Base-by-base conservation (phyloP, 2,113 vertebrate genomes). In the Terrapene triunguis region DNA sequence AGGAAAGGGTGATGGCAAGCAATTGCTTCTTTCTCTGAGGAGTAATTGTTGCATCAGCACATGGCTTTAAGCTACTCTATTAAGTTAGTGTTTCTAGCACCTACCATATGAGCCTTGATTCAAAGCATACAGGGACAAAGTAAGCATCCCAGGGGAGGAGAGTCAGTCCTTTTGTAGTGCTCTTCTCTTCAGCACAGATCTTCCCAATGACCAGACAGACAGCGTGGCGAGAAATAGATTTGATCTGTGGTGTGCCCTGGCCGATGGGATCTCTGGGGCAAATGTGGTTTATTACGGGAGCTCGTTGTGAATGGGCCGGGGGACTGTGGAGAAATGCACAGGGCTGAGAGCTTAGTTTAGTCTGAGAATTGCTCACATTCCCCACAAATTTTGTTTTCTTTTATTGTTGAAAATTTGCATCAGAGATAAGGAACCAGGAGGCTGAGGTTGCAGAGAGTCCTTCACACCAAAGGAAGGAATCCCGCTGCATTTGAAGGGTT, bases 291-390 rank as follows among this genome's bases (percentile, higher is more conserved):
- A 0, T 1, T 29, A 54, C 62, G 82, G 90, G 80, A 84, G 85
- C 38, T 42, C 90, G 5, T n/a, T 72, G 82, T 47, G 42, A 0
- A 0, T 0, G 1, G 47, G 42, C 86, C 3, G 81, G 87, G 51
- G 88, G 76, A 27, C 82, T 14, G 79, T 47, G 12, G 35, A 14
- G 10, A 85, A 7, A 2, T 1, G 6, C 80, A 84, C 9, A 3
- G 82, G 82, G 35, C 57, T 8, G 29, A 17, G 79, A 72, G 19
- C 42, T 72, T 38, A 69, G 12, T 16, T 69, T 35, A 16, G 62
- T n/a, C 35, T 69, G 35, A 17, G 62, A n/a, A 3, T 17, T 17
- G 16, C 62, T 16, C 32, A 69, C 32, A 19, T 69, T 69, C 14
- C 32, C 13, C 24, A 69, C 35, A 69, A n/a, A n/a, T n/a, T 32